Conservation (phyloP, 2,113 vertebrate species). For the Heteronetta atricapilla region DNA sequence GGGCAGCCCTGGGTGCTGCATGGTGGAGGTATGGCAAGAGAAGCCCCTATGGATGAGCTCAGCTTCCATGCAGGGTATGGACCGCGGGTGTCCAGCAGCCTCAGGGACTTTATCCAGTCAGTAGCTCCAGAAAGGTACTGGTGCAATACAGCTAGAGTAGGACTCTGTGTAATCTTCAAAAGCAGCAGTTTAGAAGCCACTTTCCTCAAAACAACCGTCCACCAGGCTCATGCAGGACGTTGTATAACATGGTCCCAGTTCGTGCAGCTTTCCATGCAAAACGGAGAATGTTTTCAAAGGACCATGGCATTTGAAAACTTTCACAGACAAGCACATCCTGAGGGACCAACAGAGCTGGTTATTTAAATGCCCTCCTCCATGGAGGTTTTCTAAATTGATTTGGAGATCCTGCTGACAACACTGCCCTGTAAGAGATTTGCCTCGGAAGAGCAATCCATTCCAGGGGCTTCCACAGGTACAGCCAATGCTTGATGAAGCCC, state of each 20-base stretch:
- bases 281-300: background rate
- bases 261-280: background rate
- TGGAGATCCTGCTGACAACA: background rate
- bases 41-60: fast-evolving
- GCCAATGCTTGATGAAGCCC: background rate
- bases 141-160: background rate
- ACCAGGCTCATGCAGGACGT: background rate
- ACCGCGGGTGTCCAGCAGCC: background rate
- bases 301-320: background rate
- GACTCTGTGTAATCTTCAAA: background rate
- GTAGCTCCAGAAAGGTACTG: fast-evolving
- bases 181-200: background rate
- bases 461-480: background rate
- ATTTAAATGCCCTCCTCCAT: background rate
- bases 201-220: background rate
- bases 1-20: background rate
- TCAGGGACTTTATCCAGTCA: background rate
- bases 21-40: background rate
- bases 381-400: background rate
- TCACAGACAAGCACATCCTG: background rate
- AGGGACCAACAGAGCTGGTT: background rate
- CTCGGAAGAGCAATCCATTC: background rate
- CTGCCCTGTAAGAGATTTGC: background rate
- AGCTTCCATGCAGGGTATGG: fast-evolving
- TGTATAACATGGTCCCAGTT: background rate